Conservation (phyloP, 2,888 invertebrate species). For the Metellina segmentata region DNA sequence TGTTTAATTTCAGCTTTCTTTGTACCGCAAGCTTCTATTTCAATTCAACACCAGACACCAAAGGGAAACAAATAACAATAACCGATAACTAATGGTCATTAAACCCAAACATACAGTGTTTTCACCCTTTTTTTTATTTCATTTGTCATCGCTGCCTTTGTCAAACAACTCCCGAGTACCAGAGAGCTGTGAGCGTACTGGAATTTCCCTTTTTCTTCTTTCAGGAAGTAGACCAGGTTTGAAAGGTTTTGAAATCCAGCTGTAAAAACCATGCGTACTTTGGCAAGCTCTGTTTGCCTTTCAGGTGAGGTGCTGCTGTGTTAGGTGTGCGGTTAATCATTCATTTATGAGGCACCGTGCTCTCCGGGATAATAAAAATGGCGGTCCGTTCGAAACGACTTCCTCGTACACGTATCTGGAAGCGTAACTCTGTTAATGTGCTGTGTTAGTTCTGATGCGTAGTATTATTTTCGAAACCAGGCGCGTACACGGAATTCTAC, state of each 20-base stretch:
- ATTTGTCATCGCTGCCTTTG: slow-evolving; percentile 35
- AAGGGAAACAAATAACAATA: not conserved
- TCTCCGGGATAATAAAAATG: too few species aligned
- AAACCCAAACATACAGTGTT: slow-evolving; percentile 43
- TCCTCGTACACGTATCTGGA: too few species aligned
- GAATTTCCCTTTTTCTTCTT: slow-evolving; percentile 25
- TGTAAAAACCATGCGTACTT: slow-evolving; percentile 43
- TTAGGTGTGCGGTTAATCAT: slow-evolving; percentile 28
- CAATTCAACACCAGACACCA: too few species aligned
- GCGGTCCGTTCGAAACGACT: too few species aligned
- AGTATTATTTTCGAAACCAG: too few species aligned
- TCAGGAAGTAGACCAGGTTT: slow-evolving; percentile 51
- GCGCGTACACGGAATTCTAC: too few species aligned
- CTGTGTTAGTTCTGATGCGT: too few species aligned
- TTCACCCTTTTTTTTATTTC: slow-evolving; percentile 3
- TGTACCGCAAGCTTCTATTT: not conserved
- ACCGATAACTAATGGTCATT: slow-evolving; percentile 52
- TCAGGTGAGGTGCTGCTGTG: slow-evolving; percentile 7
- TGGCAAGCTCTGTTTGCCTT: slow-evolving; percentile 33
- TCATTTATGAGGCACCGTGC: slow-evolving; percentile 3
- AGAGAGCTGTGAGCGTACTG: not conserved
- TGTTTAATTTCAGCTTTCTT: not conserved
- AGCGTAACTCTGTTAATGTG: too few species aligned
- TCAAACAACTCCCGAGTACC: not conserved
- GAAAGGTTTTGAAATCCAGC: slow-evolving; percentile 54